Evolutionary conservation across 92 coral and sea anemone species (phyloP).

Genomic region (Palythoa grandis): DNA sequence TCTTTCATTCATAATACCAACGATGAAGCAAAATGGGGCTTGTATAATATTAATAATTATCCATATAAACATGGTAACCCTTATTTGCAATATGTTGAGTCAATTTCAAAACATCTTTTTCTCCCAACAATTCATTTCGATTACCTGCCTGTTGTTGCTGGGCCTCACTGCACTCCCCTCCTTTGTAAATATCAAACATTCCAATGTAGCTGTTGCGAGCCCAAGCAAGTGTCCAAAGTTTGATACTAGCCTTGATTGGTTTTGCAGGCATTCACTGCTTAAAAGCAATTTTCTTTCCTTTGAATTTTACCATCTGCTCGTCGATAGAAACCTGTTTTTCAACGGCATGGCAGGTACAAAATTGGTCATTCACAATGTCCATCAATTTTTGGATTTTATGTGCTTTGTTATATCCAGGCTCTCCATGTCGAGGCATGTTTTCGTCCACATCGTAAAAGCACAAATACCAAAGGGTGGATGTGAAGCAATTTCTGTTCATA

Average conservation of each 20-base stretch:
- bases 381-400: slow-evolving; percentile 4
- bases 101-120: not conserved
- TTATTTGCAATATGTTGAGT: slow-evolving; percentile 21
- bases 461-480: slow-evolving; percentile 4
- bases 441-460: slow-evolving; percentile 22
- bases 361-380: not conserved
- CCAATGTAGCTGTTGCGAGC: slow-evolving; percentile 9
- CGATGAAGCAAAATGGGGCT: slow-evolving; percentile 8
- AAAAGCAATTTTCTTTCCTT: slow-evolving; percentile 10
- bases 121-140: not conserved
- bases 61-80: slow-evolving; percentile 34
- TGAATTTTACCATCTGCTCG: slow-evolving; percentile 16
- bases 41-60: slow-evolving; percentile 12
- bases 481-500: slow-evolving; percentile 20
- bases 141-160: not conserved
- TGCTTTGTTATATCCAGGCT: slow-evolving; percentile 13
- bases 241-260: slow-evolving; percentile 7
- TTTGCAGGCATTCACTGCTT: slow-evolving; percentile 20
- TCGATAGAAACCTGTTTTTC: not conserved
- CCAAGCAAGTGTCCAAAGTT: slow-evolving; percentile 10
- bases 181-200: not conserved
- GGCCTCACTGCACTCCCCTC: not conserved
- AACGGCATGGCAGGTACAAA: not conserved
- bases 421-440: not conserved
- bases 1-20: not conserved